Base-by-base conservation (phyloP, 1,140 invertebrate species). In the Cephus cinctus region DNA sequence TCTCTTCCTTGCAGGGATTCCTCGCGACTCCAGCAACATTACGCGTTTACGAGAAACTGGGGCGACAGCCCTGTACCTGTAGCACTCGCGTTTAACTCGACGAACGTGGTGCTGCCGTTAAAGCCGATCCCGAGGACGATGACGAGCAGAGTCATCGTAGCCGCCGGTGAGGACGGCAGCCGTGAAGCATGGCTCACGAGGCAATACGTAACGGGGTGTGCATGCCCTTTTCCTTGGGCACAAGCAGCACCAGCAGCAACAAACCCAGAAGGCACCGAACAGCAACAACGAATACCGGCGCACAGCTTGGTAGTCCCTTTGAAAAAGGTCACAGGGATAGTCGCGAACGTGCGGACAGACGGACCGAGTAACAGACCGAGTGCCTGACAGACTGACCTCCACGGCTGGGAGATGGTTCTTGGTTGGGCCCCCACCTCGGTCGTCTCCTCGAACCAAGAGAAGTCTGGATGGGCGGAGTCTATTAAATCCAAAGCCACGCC, bases 11-110 rank as follows among this genome's bases (percentile, higher is more conserved):
- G 66, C 72, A 66, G 70, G 59, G 50, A 75, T 69, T 55, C 69
- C 59, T 63, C 75, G 72, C 75, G 71, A 75, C 75, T 76, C 75
- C 71, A 77, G 75, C 75, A 76, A 77, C 75, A 76, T 77, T 63
- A 72, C 72, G n/a, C n/a, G n/a, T n/a, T n/a, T n/a, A n/a, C n/a
- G n/a, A n/a, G n/a, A n/a, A n/a, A n/a, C n/a, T n/a, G n/a, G n/a
- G n/a, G n/a, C n/a, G n/a, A n/a, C n/a, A n/a, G n/a, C n/a, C n/a
- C n/a, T n/a, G n/a, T n/a, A n/a, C 62, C 61, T 27, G 6, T 6
- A n/a, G 25, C 25, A n/a, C 25, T 6, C 25, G 25, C 25, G 25
- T n/a, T 6, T 6, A 6, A n/a, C 25, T 27, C 25, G 6, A 8
- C 25, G 25, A n/a, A n/a, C 6, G 6, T n/a, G 25, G 25, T n/a